These are phyloP conservation scores for Sesia bembeciformis DNA, from an alignment of 2,888 invertebrate species.

Conservation along the genomic window DNA sequence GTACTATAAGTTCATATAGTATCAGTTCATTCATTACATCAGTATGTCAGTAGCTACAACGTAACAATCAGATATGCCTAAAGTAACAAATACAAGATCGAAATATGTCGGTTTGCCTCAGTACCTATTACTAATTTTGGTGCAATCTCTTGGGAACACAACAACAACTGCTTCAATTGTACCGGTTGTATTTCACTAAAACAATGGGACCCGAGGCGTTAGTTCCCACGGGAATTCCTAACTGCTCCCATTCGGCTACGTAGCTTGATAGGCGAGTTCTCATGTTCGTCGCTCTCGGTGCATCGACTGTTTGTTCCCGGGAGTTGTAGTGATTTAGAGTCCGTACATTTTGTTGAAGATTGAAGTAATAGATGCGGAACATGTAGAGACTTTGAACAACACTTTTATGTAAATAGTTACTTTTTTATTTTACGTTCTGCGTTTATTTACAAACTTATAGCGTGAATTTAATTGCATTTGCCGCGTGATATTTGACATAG, in stretches of 20 bases:
- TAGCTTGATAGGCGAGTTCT: slow-evolving; percentile 21
- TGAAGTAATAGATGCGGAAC: no score
- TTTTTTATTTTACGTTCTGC: not conserved
- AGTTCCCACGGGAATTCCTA: not conserved
- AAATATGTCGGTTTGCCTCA: no score
- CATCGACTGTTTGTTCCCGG: slow-evolving; percentile 22
- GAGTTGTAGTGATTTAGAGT: slow-evolving; percentile 31
- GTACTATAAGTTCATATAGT: no score
- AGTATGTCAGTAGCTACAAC: no score
- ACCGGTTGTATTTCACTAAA: not conserved
- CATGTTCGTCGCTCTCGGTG: slow-evolving; percentile 20
- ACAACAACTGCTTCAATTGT: not conserved
- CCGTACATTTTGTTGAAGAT: slow-evolving; percentile 21
- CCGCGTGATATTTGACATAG: no score
- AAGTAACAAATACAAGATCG: no score
- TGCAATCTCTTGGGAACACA: not conserved
- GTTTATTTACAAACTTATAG: not conserved
- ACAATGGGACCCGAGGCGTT: not conserved
- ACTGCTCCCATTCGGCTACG: not conserved
- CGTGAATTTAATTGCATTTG: no score
- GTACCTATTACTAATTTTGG: not conserved
- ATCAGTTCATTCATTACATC: no score
- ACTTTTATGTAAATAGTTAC: no score
- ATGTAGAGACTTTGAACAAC: no score
- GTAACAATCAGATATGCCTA: no score